Evolutionary conservation across 35 echinoderm and acorn worm genomes (phyloP), one percentile per base, ranked within the genome.

Genomic region (Ptychodera flava): DNA sequence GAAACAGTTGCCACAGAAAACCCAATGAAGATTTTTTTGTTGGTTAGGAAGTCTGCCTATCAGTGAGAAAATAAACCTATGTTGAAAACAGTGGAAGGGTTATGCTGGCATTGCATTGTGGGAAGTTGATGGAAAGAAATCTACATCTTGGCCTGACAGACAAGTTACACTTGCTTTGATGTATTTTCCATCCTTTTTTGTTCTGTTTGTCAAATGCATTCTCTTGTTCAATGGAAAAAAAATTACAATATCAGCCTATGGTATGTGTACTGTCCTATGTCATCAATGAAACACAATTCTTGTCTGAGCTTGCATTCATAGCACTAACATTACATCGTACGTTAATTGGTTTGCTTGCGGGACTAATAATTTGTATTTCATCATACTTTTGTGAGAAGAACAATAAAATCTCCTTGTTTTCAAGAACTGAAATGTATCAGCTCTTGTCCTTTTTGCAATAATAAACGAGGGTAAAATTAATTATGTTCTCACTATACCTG

Each of bases 401-500:
- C n/a, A n/a, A n/a, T n/a, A n/a, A n/a, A n/a, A n/a, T n/a, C n/a
- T n/a, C n/a, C n/a, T n/a, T n/a, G n/a, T n/a, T n/a, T n/a, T n/a
- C n/a, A n/a, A n/a, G n/a, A n/a, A n/a, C n/a, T n/a, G n/a, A n/a
- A n/a, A n/a, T n/a, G n/a, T n/a, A n/a, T n/a, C n/a, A n/a, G n/a
- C n/a, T n/a, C n/a, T n/a, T n/a, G n/a, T n/a, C n/a, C n/a, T n/a
- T n/a, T n/a, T n/a, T n/a, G n/a, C n/a, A n/a, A n/a, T n/a, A n/a
- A n/a, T n/a, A n/a, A n/a, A 64, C 45, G 6, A 12, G 45, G 45
- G 45, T 64, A 64, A 12, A 6, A 22, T 22, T 64, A 64, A 64
- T 64, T 64, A 64, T 64, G 45, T 64, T 12, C 22, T 64, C 45
- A 64, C 6, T 64, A 28, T 76, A 99, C 96, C 90, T 82, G 80